Evolutionary conservation across 2,113 vertebrate species (phyloP).

Genomic region (Octodon degus): DNA sequence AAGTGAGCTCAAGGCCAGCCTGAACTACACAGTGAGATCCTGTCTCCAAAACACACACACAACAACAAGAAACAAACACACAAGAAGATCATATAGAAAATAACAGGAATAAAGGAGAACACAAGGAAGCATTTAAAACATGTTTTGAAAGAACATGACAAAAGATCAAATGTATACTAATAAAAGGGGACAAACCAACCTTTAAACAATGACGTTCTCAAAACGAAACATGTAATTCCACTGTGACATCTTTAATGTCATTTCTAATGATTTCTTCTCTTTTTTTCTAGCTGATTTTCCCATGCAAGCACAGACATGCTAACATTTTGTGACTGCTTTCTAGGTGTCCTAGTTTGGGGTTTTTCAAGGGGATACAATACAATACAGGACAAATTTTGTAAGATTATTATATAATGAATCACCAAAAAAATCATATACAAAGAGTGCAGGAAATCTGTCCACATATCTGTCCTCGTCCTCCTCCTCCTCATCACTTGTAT

Average conservation of each 20-base stretch:
- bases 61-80: background rate
- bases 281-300: background rate
- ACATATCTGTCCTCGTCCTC: too few species aligned
- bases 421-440: too few species aligned
- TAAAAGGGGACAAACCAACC: background rate
- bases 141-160: background rate
- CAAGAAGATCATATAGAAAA: background rate
- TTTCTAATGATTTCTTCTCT: background rate
- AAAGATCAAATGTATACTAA: background rate
- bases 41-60: too few species aligned
- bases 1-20: too few species aligned
- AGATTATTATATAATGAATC: too few species aligned
- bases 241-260: background rate
- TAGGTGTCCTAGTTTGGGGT: background rate
- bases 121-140: background rate
- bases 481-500: background rate
- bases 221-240: conserved; percentile 14
- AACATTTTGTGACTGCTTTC: background rate
- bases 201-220: background rate
- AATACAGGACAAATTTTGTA: too few species aligned
- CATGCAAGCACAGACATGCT: too few species aligned
- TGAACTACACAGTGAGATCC: too few species aligned
- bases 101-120: background rate
- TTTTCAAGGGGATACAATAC: too few species aligned
- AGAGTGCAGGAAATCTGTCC: too few species aligned